Evolutionary conservation across 2,113 vertebrate genomes (phyloP).

Genomic region (Cranoglanis bouderius): DNA sequence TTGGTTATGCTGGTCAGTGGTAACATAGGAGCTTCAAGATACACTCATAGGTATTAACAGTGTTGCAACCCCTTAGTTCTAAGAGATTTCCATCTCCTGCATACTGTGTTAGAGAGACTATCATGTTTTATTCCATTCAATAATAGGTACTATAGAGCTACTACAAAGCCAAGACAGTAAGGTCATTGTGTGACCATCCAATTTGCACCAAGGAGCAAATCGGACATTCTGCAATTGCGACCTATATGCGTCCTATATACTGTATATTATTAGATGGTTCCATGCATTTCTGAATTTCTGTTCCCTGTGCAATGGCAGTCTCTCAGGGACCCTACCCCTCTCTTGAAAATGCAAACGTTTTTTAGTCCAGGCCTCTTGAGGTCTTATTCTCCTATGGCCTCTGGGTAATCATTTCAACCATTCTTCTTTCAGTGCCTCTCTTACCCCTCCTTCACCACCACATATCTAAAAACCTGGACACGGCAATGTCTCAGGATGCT

Average conservation of each 20-base stretch:
- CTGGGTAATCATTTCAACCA: constrained; percentile 10
- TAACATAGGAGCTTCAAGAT: background rate
- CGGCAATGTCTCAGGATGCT: background rate
- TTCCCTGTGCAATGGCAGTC: background rate
- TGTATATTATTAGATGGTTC: background rate
- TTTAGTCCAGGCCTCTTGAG: constrained; percentile 25
- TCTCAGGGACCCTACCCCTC: constrained; percentile 2
- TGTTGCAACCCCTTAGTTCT: background rate
- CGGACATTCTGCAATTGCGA: background rate
- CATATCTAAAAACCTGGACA: background rate
- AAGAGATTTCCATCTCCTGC: background rate
- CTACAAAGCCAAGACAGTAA: background rate
- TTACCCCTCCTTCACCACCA: background rate
- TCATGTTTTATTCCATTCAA: background rate
- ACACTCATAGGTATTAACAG: background rate
- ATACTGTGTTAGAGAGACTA: background rate
- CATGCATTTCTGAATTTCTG: background rate
- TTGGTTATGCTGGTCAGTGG: background rate
- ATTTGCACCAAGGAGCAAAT: background rate
- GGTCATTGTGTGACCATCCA: background rate
- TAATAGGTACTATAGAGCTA: background rate
- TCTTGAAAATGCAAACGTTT: constrained; percentile 1
- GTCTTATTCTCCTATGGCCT: constrained; percentile 1
- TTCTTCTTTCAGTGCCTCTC: background rate
- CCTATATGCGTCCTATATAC: background rate